Conservation (phyloP, 1,140 invertebrate species). For the Anoplophora glabripennis region DNA sequence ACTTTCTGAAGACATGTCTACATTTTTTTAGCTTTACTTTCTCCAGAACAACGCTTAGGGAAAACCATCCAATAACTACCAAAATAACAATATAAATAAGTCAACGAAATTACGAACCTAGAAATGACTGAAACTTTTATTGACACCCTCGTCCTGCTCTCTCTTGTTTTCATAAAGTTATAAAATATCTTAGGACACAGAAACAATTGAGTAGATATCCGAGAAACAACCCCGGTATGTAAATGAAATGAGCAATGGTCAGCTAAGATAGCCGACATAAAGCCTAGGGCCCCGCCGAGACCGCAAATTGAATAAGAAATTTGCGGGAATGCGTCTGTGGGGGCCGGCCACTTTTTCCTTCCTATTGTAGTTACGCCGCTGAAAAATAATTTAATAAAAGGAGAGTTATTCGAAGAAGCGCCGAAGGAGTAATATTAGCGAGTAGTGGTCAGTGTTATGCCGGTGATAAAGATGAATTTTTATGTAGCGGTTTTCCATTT, state of each 20-base stretch:
- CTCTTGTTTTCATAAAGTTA: background rate
- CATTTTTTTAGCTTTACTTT: too few species aligned
- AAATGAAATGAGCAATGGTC: conserved; percentile 17
- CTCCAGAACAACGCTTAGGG: too few species aligned
- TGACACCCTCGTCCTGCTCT: background rate
- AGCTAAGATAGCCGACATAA: conserved; percentile 13
- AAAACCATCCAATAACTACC: too few species aligned
- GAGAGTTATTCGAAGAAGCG: conserved; percentile 2
- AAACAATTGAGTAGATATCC: conserved; percentile 13
- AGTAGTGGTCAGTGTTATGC: conserved; percentile 29
- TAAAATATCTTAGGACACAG: conserved; percentile 10
- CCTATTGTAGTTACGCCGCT: background rate
- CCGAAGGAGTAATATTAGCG: conserved; percentile 14
- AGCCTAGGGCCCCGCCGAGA: conserved; percentile 1
- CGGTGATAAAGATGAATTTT: conserved; percentile 34
- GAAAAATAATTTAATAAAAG: conserved; percentile 4
- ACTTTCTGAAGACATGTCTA: too few species aligned
- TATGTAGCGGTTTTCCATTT: conserved; percentile 37
- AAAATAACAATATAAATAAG: conserved; percentile 7
- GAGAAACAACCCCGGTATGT: conserved; percentile 10
- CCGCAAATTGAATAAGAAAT: conserved; percentile 9
- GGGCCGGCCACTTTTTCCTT: background rate
- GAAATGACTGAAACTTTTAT: conserved; percentile 7
- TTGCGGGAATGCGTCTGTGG: background rate
- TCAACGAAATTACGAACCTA: conserved; percentile 12